Evolutionary conservation across 2,888 invertebrate species (phyloP).

Genomic region (Lobophora halterata): DNA sequence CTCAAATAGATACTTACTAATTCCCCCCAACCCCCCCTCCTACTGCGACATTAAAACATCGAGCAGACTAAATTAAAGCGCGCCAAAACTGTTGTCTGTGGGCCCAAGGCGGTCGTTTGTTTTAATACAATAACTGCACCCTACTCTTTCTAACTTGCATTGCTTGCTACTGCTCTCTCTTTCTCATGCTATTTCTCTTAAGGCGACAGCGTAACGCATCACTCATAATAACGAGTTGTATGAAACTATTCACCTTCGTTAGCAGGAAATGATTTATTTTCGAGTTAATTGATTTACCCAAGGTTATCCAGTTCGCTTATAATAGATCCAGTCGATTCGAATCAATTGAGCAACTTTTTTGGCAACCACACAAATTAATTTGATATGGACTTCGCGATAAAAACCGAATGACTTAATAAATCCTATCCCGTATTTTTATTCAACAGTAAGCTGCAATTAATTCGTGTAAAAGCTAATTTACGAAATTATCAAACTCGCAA

Average conservation of each 20-base stretch:
- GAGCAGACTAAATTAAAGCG: slow-evolving; percentile 79
- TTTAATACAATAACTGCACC: slow-evolving; percentile 77
- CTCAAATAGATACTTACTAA: slow-evolving; percentile 75
- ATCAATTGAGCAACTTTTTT: slow-evolving; percentile 15
- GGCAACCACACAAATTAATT: slow-evolving; percentile 9
- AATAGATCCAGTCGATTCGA: slow-evolving; percentile 21
- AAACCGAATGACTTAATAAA: slow-evolving; percentile 10
- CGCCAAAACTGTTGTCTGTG: slow-evolving; percentile 76
- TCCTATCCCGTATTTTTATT: slow-evolving; percentile 13
- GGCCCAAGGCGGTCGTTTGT: slow-evolving; percentile 79
- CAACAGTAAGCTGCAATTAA: slow-evolving; percentile 26
- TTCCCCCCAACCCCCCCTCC: slow-evolving; percentile 51
- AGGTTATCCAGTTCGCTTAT: slow-evolving; percentile 20
- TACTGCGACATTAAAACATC: slow-evolving; percentile 75
- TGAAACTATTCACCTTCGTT: slow-evolving; percentile 31
- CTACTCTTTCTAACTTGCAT: slow-evolving; percentile 63
- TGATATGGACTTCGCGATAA: slow-evolving; percentile 17
- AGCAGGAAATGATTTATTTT: slow-evolving; percentile 41
- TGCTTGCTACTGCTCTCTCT: slow-evolving; percentile 45
- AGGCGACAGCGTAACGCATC: slow-evolving; percentile 64
- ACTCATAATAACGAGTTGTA: slow-evolving; percentile 41
- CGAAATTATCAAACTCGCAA: slow-evolving; percentile 51
- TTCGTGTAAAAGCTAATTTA: slow-evolving; percentile 38
- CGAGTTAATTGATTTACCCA: slow-evolving; percentile 35
- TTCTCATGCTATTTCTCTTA: slow-evolving; percentile 60